Percentiles rank a stretch among this genome's conserved stretches.
phyloP scores from a whole-genome alignment of 2,113 vertebrate genomes.

The Xiphophorus couchianus region DNA sequence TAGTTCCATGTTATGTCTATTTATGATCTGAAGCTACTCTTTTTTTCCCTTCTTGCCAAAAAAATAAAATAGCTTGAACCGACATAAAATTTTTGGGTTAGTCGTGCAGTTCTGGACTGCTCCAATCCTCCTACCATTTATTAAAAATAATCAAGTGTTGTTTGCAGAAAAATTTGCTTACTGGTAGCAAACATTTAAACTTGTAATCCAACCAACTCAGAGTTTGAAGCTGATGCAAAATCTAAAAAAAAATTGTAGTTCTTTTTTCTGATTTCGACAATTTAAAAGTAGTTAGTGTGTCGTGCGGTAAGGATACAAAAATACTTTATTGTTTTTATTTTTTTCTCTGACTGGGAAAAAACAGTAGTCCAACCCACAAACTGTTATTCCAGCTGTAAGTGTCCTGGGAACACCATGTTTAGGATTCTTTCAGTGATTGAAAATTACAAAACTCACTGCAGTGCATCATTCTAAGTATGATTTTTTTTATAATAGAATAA shows the following conservation, averaged over 20 bases:
- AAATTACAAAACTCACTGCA: conserved; percentile 58
- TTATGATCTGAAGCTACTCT: not conserved
- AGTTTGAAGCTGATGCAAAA: not conserved
- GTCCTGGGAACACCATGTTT: conserved; percentile 75
- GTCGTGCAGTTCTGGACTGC: not conserved
- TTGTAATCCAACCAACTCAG: not conserved
- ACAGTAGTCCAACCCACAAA: conserved; percentile 68
- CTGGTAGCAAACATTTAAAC: not conserved
- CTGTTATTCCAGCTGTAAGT: conserved; percentile 83
- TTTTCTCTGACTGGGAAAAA: conserved; percentile 66
- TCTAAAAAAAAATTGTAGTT: not conserved
- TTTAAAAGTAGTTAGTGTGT: not conserved
- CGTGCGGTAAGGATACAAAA: not conserved
- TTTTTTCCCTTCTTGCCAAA: not conserved
- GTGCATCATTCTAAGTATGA: conserved; percentile 17
- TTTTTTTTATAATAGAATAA: not conserved
- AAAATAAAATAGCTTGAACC: not conserved
- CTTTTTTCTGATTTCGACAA: not conserved
- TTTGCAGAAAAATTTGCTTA: not conserved
- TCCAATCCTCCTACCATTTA: not conserved
- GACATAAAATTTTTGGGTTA: not conserved
- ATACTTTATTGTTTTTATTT: conserved; percentile 3
- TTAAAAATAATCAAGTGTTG: not conserved
- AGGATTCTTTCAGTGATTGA: conserved; percentile 53
- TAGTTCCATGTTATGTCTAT: not conserved